Base-by-base conservation (phyloP, 2,113 vertebrate species). In the Rhinopomastus cyanomelas region DNA sequence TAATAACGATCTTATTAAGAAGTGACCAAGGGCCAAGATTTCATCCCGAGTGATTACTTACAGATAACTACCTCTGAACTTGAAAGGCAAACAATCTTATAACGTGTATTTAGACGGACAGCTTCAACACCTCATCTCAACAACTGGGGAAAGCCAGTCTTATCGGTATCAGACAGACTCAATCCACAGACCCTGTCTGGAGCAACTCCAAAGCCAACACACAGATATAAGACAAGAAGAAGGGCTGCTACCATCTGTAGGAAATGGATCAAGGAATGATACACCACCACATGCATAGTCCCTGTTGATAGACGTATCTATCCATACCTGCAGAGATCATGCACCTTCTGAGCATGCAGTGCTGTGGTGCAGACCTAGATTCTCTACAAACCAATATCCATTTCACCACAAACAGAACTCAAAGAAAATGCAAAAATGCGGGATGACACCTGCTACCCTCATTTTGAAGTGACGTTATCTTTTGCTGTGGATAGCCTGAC, bases 11-110 rank as follows among this genome's bases (percentile, higher is more conserved):
- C 85, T 91, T 92, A 89, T 84, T 93, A 85, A 94, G 68, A 88
- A 95, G 84, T 92, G 84, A 96, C 94, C 89, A 92, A 92, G 51
- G 77, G 92, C 86, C 90, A 95, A 55, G 90, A 87, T 92, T 94
- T 88, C 81, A 88, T 85, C 88, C 81, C 6, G 0, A 91, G 72
- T 88, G 92, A 82, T 94, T 82, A 87, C 74, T 85, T 81, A 81
- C 15, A 85, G 81, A 93, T 85, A 91, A 90, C 92, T 56, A 90
- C 44, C 72, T 90, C 64, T 0, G 0, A 94, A 90, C 71, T 82
- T 56, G 67, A 88, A 93, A 92, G 86, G 48, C 65, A 89, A 92
- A 80, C 59, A 81, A 65, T 39, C 71, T 30, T 62, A 87, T 49
- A 81, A 62, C 0, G 0, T 34, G 26, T 69, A 82, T 76, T 77